Evolutionary conservation across 2,888 invertebrate species (phyloP).

Genomic region (Drosophila suboccidentalis): DNA sequence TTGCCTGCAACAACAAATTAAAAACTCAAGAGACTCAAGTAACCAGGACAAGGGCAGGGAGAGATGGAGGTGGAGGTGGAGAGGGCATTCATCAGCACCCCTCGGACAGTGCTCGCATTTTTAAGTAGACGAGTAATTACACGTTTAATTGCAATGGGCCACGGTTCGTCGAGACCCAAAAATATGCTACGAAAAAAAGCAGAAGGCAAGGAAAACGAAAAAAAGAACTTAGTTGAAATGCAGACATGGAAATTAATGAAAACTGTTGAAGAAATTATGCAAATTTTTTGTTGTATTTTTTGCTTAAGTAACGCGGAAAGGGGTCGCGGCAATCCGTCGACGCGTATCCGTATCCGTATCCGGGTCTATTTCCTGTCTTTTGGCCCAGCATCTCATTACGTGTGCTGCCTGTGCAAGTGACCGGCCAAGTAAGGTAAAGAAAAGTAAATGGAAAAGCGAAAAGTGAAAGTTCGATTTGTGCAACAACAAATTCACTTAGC

Average conservation of each 20-base stretch:
- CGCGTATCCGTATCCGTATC: conserved; percentile 24
- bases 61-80: background rate
- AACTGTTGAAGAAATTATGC: conserved; percentile 81
- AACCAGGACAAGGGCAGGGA: conserved; percentile 6
- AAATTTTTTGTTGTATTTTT: conserved; percentile 61
- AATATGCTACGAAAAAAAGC: conserved; percentile 61
- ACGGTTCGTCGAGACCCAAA: conserved; percentile 55
- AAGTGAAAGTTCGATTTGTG: conserved; percentile 73
- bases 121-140: conserved; percentile 83
- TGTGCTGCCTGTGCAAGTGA: conserved; percentile 59
- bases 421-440: conserved; percentile 27
- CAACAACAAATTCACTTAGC: conserved; percentile 71
- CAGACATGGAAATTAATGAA: conserved; percentile 75
- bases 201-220: conserved; percentile 1
- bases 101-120: conserved; percentile 55
- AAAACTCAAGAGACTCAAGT: conserved; percentile 54
- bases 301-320: conserved; percentile 42
- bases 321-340: conserved; percentile 36
- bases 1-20: conserved; percentile 56
- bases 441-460: conserved; percentile 24
- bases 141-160: conserved; percentile 84
- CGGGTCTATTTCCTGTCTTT: conserved; percentile 31
- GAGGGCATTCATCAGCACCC: conserved; percentile 25
- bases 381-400: conserved; percentile 63
- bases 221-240: conserved; percentile 73